A percentile compares a stretch with the other conserved stretches of the same genome.
phyloP scores from a whole-genome alignment of 2,113 vertebrate genomes.

The Erinaceus europaeus region DNA sequence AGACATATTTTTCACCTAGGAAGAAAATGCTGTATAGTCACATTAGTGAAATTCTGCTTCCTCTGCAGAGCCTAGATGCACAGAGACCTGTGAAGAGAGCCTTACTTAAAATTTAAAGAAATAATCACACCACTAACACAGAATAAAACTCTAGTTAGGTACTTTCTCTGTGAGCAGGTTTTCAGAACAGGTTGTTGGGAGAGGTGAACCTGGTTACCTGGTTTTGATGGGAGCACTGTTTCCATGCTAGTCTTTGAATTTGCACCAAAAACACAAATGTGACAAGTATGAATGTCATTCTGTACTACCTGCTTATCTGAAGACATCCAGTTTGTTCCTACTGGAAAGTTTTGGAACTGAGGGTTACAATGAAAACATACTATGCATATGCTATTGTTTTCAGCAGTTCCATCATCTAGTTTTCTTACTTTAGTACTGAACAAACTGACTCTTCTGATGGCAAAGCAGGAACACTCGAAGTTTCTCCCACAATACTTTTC shows the following conservation, averaged over 20 bases:
- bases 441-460: slow-evolving; percentile 66
- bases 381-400: background rate
- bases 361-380: slow-evolving; percentile 63
- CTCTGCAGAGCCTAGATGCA: slow-evolving; percentile 27
- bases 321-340: slow-evolving; percentile 41
- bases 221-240: no score
- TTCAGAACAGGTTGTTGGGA: slow-evolving; percentile 50
- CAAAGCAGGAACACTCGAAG: slow-evolving; percentile 32
- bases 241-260: slow-evolving; percentile 44
- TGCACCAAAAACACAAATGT: slow-evolving; percentile 54
- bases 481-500: background rate
- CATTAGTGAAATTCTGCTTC: slow-evolving; percentile 28
- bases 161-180: slow-evolving; percentile 53
- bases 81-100: slow-evolving; percentile 70
- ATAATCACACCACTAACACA: slow-evolving; percentile 23
- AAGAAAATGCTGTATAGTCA: background rate
- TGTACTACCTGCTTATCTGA: slow-evolving; percentile 64
- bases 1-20: slow-evolving; percentile 26
- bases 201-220: slow-evolving; percentile 10
- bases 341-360: slow-evolving; percentile 67
- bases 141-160: slow-evolving; percentile 68
- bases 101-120: slow-evolving; percentile 46
- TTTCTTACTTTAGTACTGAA: slow-evolving; percentile 68
- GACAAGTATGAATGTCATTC: no score
- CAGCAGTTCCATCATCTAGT: background rate